Percentiles rank a stretch among this genome's conserved stretches.
phyloP scores from a whole-genome alignment of 2,797 vertebrate species.

The Peromyscus melanophrys region DNA sequence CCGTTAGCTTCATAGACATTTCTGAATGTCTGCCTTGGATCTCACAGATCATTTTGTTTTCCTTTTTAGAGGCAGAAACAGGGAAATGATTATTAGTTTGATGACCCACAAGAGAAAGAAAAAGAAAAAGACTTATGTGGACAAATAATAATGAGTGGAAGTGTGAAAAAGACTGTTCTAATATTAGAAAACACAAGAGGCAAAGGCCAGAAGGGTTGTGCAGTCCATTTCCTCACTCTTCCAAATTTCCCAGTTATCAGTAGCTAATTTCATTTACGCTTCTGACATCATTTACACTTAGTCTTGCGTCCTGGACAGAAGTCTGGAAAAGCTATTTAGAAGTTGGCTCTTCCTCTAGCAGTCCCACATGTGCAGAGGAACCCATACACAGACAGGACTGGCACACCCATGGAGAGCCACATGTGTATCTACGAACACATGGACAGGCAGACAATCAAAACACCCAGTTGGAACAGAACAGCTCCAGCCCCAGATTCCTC shows the following conservation, averaged over 20 bases:
- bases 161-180: background rate
- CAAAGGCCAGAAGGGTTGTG: background rate
- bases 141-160: background rate
- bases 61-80: conserved; percentile 1
- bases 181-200: background rate
- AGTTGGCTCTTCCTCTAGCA: conserved; percentile 44
- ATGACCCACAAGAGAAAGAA: background rate
- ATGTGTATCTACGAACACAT: conserved; percentile 74
- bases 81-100: background rate
- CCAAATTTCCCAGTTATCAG: background rate
- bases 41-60: background rate
- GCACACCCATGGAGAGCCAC: conserved; percentile 77
- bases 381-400: background rate
- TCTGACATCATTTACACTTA: conserved; percentile 55
- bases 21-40: background rate
- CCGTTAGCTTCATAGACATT: background rate
- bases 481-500: conserved; percentile 4
- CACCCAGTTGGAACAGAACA: background rate
- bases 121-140: background rate
- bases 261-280: conserved; percentile 21
- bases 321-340: conserved; percentile 65
- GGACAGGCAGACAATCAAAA: conserved; percentile 50
- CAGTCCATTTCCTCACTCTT: background rate
- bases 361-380: conserved; percentile 26
- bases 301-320: background rate